Conservation (phyloP, 1,140 invertebrate genomes). For the Potamilus streckersoni region DNA sequence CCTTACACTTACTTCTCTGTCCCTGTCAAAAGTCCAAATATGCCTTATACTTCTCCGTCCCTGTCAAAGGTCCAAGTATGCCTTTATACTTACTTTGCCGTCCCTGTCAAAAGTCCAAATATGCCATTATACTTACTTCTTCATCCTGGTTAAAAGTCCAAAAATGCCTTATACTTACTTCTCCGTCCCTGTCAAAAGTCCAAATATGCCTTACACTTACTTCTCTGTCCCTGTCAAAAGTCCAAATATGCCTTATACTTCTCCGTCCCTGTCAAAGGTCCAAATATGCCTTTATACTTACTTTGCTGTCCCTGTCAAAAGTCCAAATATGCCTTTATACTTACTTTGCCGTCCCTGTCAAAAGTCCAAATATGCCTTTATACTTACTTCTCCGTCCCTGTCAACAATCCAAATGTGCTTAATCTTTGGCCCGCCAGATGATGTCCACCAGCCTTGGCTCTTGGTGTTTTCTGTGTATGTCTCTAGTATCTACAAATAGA, state of each 20-base stretch:
- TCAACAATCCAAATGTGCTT: slow-evolving; percentile 66
- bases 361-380: slow-evolving; percentile 65
- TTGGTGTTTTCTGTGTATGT: slow-evolving; percentile 62
- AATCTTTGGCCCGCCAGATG: slow-evolving; percentile 48
- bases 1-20: too few species aligned
- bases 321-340: slow-evolving; percentile 62
- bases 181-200: too few species aligned
- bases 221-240: too few species aligned
- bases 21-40: too few species aligned
- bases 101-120: slow-evolving; percentile 66
- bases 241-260: slow-evolving; percentile 31
- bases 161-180: too few species aligned
- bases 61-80: too few species aligned
- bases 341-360: slow-evolving; percentile 63
- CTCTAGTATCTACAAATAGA: slow-evolving; percentile 58
- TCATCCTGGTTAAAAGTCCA: too few species aligned
- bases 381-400: slow-evolving; percentile 62
- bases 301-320: slow-evolving; percentile 64
- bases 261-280: slow-evolving; percentile 63
- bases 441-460: slow-evolving; percentile 25
- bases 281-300: slow-evolving; percentile 61
- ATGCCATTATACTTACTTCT: slow-evolving; percentile 33
- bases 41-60: too few species aligned
- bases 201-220: too few species aligned
- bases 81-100: slow-evolving; percentile 57